These are phyloP conservation scores for Listrodromus nycthemerus DNA, from an alignment of 2,888 invertebrate genomes.

Conservation along the genomic window DNA sequence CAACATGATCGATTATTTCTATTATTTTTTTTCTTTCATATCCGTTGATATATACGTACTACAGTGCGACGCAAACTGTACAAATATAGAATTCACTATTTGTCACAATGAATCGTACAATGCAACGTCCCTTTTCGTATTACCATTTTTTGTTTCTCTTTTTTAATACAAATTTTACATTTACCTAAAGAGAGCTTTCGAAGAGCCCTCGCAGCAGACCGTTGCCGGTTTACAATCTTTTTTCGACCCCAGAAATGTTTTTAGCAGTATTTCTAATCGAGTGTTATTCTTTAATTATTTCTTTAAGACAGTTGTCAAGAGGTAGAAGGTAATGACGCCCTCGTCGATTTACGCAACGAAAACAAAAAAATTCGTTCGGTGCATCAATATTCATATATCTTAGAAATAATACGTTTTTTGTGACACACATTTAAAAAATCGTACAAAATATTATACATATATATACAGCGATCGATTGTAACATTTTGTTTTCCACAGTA, in stretches of 20 bases:
- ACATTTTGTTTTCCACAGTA: conserved; percentile 23
- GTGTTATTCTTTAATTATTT: conserved; percentile 6
- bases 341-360: conserved; percentile 17
- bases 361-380: conserved; percentile 45
- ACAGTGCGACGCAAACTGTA: conserved; percentile 58
- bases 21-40: conserved; percentile 13
- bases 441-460: conserved; percentile 64
- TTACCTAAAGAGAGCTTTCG: conserved; percentile 6
- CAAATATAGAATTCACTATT: conserved; percentile 64
- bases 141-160: conserved; percentile 4
- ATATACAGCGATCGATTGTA: conserved; percentile 35
- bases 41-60: conserved; percentile 7
- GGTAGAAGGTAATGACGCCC: conserved; percentile 42
- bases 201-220: conserved; percentile 11
- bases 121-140: conserved; percentile 29
- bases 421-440: conserved; percentile 58
- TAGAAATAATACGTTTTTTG: conserved; percentile 61
- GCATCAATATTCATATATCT: conserved; percentile 53
- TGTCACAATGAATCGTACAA: conserved; percentile 42
- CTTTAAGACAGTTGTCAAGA: conserved; percentile 47
- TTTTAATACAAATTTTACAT: conserved; percentile 15
- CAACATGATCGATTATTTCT: conserved; percentile 44
- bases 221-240: conserved; percentile 15
- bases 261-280: conserved; percentile 65
- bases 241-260: conserved; percentile 11